Base-by-base conservation (phyloP, 2,888 invertebrate species). In the Helobdella robusta region DNA sequence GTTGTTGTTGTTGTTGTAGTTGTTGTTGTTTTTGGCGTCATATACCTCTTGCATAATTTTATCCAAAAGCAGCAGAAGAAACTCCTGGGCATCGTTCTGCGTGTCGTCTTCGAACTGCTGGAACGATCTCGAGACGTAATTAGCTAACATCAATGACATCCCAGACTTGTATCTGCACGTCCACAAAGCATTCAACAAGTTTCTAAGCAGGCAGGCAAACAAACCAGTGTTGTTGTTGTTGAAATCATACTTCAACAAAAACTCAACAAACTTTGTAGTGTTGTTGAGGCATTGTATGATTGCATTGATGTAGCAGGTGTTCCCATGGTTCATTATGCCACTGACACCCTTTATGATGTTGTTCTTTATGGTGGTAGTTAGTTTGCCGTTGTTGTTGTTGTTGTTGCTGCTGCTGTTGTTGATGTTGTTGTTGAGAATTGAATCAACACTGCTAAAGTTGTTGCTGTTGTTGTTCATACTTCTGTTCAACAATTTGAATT, bases 241-340 rank as follows among this genome's bases (percentile, higher is more conserved):
- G 32, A 56, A 56, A 30, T 28, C 28, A 28, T 56, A 30, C n/a
- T 30, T 28, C 59, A 59, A 25, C 35, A 95, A 93, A 82, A 93
- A 95, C 81, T 93, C 91, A 48, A 94, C 91, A 72, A 95, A 85
- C 70, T 89, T 86, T 82, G 94, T 94, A 46, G 93, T 94, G 79
- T 94, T 91, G 71, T 91, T 91, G 75, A 95, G 86, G 82, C 95
- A 95, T 83, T 95, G 95, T 68, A 95, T 82, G 66, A 95, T 90
- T 64, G 94, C 92, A 83, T 94, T 95, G 85, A 95, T 93, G 78
- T 93, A 95, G 79, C 95, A 95, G 68, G 94, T 94, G 81, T 95
- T 95, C 63, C 94, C 95, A 81, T 93, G 93, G 79, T 95, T 95
- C 74, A 89, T 86, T 32, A 95, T 84, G 15, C 94, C 94, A 71